Evolutionary conservation across 2,113 vertebrate genomes (phyloP).

Genomic region (Sylvilagus bachmani): DNA sequence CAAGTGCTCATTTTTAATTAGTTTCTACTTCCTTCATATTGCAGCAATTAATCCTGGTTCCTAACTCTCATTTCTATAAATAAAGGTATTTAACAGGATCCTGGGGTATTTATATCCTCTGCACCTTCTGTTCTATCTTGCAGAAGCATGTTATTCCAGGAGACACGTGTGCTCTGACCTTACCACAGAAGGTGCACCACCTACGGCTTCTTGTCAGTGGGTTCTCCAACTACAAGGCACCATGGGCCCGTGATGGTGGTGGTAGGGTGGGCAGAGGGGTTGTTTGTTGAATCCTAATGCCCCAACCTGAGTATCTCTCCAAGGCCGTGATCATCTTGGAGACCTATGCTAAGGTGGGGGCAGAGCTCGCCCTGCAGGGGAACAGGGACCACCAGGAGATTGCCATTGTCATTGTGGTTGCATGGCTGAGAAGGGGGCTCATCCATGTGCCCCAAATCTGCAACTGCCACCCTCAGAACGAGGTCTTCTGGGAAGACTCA

Average conservation of each 20-base stretch:
- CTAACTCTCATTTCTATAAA: constrained; percentile 80
- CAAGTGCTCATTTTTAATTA: constrained; percentile 79
- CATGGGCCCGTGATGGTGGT: neutral
- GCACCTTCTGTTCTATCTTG: constrained; percentile 78
- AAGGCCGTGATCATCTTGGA: neutral
- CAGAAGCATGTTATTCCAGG: constrained; percentile 70
- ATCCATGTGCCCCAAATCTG: neutral
- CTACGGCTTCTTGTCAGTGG: neutral
- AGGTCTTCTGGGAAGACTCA: neutral
- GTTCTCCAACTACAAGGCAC: neutral
- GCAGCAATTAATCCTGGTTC: constrained; percentile 78
- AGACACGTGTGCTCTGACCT: constrained; percentile 68
- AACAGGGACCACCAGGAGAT: too few species aligned
- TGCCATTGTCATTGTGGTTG: neutral
- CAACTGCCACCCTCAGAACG: neutral
- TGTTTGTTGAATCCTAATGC: neutral
- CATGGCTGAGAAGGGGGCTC: neutral
- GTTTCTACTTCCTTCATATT: constrained; percentile 78
- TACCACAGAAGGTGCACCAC: constrained; percentile 66
- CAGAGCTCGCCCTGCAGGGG: neutral
- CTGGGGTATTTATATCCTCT: constrained; percentile 77
- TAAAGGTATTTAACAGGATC: constrained; percentile 79
- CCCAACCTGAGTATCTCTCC: neutral
- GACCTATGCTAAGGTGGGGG: neutral
- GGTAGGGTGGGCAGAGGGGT: neutral